Conservation (phyloP, 2,113 vertebrate genomes). For the Spermophilus dauricus region DNA sequence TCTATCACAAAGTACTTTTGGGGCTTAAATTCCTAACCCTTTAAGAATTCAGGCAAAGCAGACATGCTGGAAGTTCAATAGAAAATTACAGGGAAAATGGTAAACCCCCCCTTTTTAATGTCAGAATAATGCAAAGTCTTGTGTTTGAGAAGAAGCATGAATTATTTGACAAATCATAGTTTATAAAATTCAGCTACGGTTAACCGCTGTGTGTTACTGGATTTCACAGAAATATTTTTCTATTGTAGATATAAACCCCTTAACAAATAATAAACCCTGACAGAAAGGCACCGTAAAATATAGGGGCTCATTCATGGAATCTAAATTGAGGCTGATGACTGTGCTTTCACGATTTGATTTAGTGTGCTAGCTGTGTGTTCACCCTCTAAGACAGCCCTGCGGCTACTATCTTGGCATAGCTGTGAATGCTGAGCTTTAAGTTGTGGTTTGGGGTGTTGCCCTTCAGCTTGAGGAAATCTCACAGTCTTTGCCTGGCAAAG, state of each 20-base stretch:
- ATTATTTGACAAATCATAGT: slow-evolving; percentile 80
- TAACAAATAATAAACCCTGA: slow-evolving; percentile 69
- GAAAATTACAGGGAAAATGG: slow-evolving; percentile 71
- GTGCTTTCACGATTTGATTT: slow-evolving; percentile 5
- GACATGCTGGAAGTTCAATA: neutral
- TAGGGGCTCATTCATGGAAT: slow-evolving; percentile 50
- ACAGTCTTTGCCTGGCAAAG: neutral
- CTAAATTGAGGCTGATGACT: slow-evolving; percentile 50
- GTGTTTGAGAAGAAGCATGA: slow-evolving; percentile 63
- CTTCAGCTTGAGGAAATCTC: slow-evolving; percentile 41
- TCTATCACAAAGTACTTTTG: slow-evolving; percentile 37
- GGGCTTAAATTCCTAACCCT: slow-evolving; percentile 49
- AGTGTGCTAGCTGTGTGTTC: neutral
- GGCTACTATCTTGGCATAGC: neutral
- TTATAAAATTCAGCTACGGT: slow-evolving; percentile 73
- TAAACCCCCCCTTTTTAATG: slow-evolving; percentile 42
- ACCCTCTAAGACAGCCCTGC: neutral
- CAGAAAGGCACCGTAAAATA: slow-evolving; percentile 63
- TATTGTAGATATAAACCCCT: slow-evolving; percentile 69
- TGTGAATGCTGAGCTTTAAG: neutral
- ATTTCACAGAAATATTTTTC: slow-evolving; percentile 80
- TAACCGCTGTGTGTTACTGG: slow-evolving; percentile 71
- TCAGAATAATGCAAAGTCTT: slow-evolving; percentile 70
- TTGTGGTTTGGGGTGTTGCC: neutral
- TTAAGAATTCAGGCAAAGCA: slow-evolving; percentile 66